Percentiles rank a stretch among this genome's conserved stretches.
Conservation (phyloP, 2,113 vertebrate genomes). For the Pluvialis apricaria region DNA sequence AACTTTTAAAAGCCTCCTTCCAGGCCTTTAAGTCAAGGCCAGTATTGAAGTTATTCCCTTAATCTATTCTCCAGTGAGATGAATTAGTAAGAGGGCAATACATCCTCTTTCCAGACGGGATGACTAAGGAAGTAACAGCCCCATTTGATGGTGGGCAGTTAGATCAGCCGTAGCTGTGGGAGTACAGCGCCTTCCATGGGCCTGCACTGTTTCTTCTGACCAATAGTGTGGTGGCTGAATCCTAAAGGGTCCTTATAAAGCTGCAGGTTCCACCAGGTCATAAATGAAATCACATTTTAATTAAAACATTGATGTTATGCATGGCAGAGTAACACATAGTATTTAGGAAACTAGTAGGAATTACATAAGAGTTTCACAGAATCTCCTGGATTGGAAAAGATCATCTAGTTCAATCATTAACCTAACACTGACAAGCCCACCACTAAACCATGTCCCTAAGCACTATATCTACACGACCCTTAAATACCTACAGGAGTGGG, state of each 20-base stretch:
- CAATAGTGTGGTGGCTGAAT: accelerated
- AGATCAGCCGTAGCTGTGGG: neutral
- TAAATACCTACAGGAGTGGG: no score
- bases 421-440: no score
- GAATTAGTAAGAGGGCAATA: neutral
- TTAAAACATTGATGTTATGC: neutral
- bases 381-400: no score
- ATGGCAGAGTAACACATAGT: neutral
- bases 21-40: neutral
- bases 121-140: neutral
- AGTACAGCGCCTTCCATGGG: neutral
- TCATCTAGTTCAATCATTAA: no score
- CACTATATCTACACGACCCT: no score
- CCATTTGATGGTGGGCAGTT: neutral
- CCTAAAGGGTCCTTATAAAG: neutral
- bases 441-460: no score
- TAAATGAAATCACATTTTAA: neutral
- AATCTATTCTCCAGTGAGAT: neutral
- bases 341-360: neutral
- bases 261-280: neutral
- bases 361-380: neutral
- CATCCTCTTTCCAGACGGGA: neutral
- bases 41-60: neutral
- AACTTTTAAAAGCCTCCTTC: neutral
- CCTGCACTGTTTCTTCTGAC: neutral